Evolutionary conservation across 2,797 vertebrate genomes (phyloP).

Genomic region (Vireo griseus): DNA sequence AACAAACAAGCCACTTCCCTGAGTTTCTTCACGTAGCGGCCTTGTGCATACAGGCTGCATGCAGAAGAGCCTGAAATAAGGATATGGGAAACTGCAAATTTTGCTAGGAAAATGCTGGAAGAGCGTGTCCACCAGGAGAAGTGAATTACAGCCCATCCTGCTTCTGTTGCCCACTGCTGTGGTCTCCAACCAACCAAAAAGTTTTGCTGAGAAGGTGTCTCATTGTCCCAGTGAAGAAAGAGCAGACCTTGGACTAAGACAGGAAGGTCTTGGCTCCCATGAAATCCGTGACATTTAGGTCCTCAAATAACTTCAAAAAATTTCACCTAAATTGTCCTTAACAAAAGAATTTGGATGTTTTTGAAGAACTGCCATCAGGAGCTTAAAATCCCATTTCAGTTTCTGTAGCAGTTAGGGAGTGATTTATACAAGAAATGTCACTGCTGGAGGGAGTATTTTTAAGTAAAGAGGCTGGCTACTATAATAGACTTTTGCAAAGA

Average conservation of each 20-base stretch:
- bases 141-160: background rate
- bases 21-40: background rate
- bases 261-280: background rate
- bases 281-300: background rate
- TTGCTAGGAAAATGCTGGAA: background rate
- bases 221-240: background rate
- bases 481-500: constrained; percentile 5
- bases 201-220: background rate
- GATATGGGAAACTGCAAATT: rapidly evolving
- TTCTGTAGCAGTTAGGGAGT: background rate
- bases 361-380: background rate
- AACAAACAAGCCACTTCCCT: background rate
- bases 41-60: background rate
- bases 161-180: background rate
- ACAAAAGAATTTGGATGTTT: background rate
- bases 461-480: background rate
- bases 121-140: background rate
- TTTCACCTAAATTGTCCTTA: background rate
- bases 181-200: background rate
- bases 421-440: background rate
- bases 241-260: background rate
- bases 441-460: background rate
- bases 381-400: background rate
- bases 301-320: background rate
- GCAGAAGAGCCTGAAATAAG: background rate